Base-by-base conservation (phyloP, 2,797 vertebrate genomes). In the Lutjanus argentimaculatus region DNA sequence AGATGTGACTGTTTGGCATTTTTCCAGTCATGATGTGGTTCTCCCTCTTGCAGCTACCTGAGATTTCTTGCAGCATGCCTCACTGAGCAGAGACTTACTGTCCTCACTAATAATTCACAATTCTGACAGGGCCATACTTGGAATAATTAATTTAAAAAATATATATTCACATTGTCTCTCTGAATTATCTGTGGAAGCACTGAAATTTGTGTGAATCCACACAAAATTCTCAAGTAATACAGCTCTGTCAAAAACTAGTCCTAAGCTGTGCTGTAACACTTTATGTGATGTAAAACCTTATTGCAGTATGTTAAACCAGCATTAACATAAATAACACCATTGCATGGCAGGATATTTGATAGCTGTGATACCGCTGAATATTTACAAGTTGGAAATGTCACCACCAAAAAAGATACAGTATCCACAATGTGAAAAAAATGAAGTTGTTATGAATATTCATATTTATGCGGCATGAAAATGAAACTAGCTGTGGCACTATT, bases 321-420 rank as follows among this genome's bases (percentile, higher is more conserved):
- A 36, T 25, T 48, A 25, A 51, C 68, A 48, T 42, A 9, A 71
- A 45, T 7, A n/a, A 51, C 45, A 69, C 45, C 17, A 15, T 52
- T 46, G 40, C 6, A 46, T 68, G n/a, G n/a, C 42, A 52, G 12
- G 52, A 45, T 21, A 36, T 22, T 53, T 72, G 9, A 43, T 19
- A 69, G 49, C 30, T 77, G 15, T 72, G 65, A 45, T 58, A 48
- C 19, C 46, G 1, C 1, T 77, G 30, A 70, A 64, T 76, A 45
- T 53, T 36, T 53, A 36, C 51, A 36, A 72, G 36, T 36, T 15
- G 30, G 15, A 79, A 59, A 12, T 59, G 25, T 56, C 56, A 14
- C 25, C 19, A 63, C 46, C 36, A 22, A 63, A 70, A 45, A 65
- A 43, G 57, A 52, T 21, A 1, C 46, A 51, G 15, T n/a, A 22